phyloP scores from a whole-genome alignment of 2,113 vertebrate genomes.

The Sebastes fasciatus region DNA sequence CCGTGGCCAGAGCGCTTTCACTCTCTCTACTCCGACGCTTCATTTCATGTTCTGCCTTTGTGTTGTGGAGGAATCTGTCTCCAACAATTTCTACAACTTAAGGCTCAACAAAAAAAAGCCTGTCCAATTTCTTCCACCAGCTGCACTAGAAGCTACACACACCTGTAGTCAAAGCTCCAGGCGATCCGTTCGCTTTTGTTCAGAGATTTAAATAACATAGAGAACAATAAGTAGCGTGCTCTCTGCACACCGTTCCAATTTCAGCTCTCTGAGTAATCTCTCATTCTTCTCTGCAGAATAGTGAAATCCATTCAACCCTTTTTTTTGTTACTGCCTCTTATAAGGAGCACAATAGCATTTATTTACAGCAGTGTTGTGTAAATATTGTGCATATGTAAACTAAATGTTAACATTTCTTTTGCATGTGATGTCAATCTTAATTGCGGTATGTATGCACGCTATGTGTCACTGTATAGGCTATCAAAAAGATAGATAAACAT shows the following conservation, averaged over 20 bases:
- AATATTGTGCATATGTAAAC: conserved; percentile 27
- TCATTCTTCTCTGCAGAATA: conserved; percentile 58
- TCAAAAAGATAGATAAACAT: not conserved
- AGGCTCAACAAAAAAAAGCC: conserved; percentile 54
- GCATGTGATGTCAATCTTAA: not conserved
- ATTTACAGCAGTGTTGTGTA: conserved; percentile 25
- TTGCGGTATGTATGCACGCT: not conserved
- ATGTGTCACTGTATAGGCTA: not conserved
- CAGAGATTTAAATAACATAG: conserved; percentile 78
- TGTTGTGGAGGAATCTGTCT: conserved; percentile 56
- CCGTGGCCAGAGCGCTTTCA: conserved; percentile 21
- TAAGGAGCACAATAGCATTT: conserved; percentile 29
- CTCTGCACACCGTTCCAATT: conserved; percentile 60
- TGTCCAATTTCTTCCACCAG: conserved; percentile 75
- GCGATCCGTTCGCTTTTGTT: conserved; percentile 71
- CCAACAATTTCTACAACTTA: conserved; percentile 57
- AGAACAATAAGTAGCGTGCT: conserved; percentile 67
- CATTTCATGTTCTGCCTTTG: conserved; percentile 57
- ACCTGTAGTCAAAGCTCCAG: conserved; percentile 72
- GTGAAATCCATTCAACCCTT: conserved; percentile 48
- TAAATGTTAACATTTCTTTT: conserved; percentile 30
- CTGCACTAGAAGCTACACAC: conserved; percentile 58
- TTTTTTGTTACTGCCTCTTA: conserved; percentile 46
- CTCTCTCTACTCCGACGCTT: conserved; percentile 44
- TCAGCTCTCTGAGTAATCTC: conserved; percentile 59